Percentiles rank a stretch among this genome's conserved stretches.
These are phyloP conservation scores for Pollimyrus isidori DNA, from an alignment of 2,113 vertebrate species.

Conservation along the genomic window DNA sequence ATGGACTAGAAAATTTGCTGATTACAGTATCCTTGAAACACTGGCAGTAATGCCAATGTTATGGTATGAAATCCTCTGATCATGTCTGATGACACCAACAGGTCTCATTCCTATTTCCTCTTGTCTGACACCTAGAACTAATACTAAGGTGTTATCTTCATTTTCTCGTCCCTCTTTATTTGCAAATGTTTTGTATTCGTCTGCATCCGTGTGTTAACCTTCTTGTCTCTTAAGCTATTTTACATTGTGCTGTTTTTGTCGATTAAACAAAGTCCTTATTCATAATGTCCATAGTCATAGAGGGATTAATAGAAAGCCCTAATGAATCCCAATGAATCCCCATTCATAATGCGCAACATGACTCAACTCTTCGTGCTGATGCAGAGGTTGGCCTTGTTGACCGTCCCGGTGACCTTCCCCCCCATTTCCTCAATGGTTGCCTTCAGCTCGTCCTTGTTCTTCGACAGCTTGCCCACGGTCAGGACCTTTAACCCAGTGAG, in stretches of 20 bases:
- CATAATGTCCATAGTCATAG: background rate
- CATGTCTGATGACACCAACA: background rate
- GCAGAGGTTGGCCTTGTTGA: slow-evolving; percentile 79
- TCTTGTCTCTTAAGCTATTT: background rate
- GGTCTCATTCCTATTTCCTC: background rate
- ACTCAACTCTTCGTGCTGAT: slow-evolving; percentile 79
- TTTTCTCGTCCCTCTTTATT: background rate
- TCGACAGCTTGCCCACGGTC: slow-evolving; percentile 76
- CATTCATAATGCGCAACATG: background rate
- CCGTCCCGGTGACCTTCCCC: slow-evolving; percentile 74
- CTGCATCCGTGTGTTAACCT: background rate
- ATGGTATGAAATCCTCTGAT: background rate
- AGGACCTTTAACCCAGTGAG: slow-evolving; percentile 81
- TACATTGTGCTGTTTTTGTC: background rate
- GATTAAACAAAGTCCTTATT: background rate
- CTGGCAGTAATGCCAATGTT: background rate
- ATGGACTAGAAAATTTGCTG: background rate
- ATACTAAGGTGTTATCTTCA: background rate
- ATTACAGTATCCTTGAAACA: background rate
- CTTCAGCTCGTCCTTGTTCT: slow-evolving; percentile 89
- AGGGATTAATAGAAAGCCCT: background rate
- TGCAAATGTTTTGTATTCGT: background rate
- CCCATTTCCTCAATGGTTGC: slow-evolving; percentile 74
- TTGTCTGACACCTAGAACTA: background rate
- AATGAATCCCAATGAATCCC: background rate